Conservation (phyloP, 2,888 invertebrate species). For the Resseliella maxima region DNA sequence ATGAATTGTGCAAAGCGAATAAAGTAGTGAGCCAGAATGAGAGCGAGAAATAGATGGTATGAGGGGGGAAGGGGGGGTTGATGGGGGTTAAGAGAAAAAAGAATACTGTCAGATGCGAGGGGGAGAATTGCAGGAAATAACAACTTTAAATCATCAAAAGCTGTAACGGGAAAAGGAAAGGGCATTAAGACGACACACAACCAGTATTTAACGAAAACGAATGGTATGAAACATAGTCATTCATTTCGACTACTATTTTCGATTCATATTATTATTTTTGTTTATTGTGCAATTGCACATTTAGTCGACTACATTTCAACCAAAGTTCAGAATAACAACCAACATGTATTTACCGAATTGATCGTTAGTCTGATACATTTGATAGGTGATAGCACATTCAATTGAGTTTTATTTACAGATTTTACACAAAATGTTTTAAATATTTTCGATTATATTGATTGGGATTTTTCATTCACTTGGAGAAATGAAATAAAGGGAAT, state of each 20-base stretch:
- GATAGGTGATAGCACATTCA: background rate
- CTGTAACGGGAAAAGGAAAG: background rate
- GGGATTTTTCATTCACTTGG: background rate
- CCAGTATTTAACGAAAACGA: background rate
- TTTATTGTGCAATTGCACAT: background rate
- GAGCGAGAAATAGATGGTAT: too few relatives aligned
- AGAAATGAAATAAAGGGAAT: background rate
- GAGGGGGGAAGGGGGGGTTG: background rate
- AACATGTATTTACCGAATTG: background rate
- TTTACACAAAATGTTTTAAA: background rate
- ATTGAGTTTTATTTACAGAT: background rate
- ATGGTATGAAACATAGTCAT: background rate
- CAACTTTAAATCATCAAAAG: constrained; percentile 28
- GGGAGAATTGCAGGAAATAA: constrained; percentile 3
- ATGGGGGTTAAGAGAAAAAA: background rate
- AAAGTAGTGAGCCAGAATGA: too few relatives aligned
- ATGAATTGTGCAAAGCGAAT: background rate
- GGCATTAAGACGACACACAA: constrained; percentile 22
- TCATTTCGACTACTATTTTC: constrained; percentile 19
- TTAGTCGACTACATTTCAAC: background rate
- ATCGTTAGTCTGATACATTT: background rate
- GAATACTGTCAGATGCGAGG: background rate
- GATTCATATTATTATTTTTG: background rate
- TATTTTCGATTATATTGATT: background rate
- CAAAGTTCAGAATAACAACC: background rate